Evolutionary conservation across 2,797 vertebrate genomes (phyloP).

Genomic region (Gallinago nigripennis): DNA sequence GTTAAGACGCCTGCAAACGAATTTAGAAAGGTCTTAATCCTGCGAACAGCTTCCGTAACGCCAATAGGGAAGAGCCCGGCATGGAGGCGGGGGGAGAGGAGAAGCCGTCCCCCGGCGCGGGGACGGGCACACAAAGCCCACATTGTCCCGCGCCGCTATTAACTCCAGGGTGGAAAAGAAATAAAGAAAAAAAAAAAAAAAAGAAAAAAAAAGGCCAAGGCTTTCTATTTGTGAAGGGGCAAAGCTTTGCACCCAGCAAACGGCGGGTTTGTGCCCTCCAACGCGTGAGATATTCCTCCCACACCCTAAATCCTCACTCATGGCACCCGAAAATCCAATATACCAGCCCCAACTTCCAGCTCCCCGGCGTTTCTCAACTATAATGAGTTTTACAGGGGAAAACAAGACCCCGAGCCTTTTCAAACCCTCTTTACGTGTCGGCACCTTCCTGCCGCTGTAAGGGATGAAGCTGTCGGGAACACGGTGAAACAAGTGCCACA

Average conservation of each 20-base stretch:
- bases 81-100: neutral
- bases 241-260: neutral
- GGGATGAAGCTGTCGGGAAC: neutral
- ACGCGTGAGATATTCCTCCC: accelerated
- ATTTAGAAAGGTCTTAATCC: neutral
- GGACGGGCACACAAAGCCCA: constrained; percentile 17
- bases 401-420: neutral
- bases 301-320: neutral
- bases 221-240: neutral
- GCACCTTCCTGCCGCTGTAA: neutral
- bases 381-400: neutral
- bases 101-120: neutral
- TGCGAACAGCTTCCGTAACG: neutral
- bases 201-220: neutral
- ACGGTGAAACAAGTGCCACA: neutral
- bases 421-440: neutral
- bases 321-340: accelerated
- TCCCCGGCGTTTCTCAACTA: accelerated
- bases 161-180: neutral
- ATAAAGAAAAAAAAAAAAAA: no score
- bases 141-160: neutral
- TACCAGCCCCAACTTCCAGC: neutral
- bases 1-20: neutral
- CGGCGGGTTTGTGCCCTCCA: accelerated
- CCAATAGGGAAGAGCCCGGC: neutral